Evolutionary conservation across 2,888 invertebrate genomes (phyloP), one percentile per base, ranked within the genome.

Genomic region (Zhengitettix transpicula): DNA sequence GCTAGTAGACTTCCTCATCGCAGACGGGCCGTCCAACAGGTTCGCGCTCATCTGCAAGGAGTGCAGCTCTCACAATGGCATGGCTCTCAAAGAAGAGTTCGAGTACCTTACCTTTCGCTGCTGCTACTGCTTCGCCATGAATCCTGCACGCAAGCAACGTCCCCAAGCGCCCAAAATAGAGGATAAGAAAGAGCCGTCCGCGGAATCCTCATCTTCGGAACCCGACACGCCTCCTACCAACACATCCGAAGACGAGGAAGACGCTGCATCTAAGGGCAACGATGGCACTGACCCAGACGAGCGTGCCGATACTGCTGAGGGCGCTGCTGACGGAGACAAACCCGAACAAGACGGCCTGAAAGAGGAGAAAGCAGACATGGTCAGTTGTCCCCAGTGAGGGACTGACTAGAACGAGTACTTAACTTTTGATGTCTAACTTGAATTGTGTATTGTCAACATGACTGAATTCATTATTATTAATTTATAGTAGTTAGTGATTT

Each of bases 31-130:
- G 40, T 84, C 84, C 63, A 90, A 94, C 73, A 83, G 97, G 67
- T 98, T 88, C 77, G 99, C 98, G 17, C 81, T 99, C 64, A 93
- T 99, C 68, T 99, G 99, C 73, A 79, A 80, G 51, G 81, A 87
- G 65, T 99, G 99, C 71, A 83, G 79, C 66, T 84, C 87, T 15
- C 99, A 99, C 72, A 99, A 99, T 73, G 99, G 99, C 80, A 79
- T 87, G 83, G 84, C 85, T 1, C 71, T 85, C 12, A 79, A 79
- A 65, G 85, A 86, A 69, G 85, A 87, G 68, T 86, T 83, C 71
- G 81, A 83, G 67, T 83, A 77, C 68, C 73, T 83, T 57, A 77
- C 47, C 12, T 47, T 47, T n/a, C 47, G 47, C 9, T 47, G 47
- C 47, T 47, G 47, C 9, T 47, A 47, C 47, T 47, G 47, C n/a